Percentiles rank a stretch among this genome's conserved stretches.
Evolutionary conservation across 2,888 invertebrate species (phyloP).

Genomic region (Aricia artaxerxes): DNA sequence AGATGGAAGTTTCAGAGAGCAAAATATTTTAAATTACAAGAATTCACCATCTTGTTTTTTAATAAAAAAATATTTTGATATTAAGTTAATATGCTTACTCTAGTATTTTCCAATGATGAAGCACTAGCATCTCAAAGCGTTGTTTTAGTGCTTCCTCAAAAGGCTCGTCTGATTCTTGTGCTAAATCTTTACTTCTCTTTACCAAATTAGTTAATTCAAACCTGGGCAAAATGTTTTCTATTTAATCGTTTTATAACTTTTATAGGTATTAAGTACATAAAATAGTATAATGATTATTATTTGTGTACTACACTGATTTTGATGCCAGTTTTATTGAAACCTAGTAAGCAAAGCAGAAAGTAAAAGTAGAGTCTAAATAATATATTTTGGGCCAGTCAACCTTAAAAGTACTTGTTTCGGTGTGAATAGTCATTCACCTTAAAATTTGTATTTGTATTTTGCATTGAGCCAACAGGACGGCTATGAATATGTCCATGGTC

Average conservation of each 20-base stretch:
- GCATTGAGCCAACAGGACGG: slow-evolving; percentile 54
- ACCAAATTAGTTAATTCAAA: slow-evolving; percentile 40
- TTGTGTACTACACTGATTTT: no score
- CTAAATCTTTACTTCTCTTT: slow-evolving; percentile 38
- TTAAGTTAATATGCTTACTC: slow-evolving; percentile 35
- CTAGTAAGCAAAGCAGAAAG: no score
- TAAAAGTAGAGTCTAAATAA: no score
- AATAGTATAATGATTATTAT: no score
- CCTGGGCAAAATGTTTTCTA: slow-evolving; percentile 36
- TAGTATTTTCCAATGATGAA: slow-evolving; percentile 41
- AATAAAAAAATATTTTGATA: no score
- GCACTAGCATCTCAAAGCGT: slow-evolving; percentile 40
- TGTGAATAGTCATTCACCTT: slow-evolving; percentile 47
- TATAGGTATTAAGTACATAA: no score
- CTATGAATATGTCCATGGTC: slow-evolving; percentile 55
- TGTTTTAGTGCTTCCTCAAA: slow-evolving; percentile 35
- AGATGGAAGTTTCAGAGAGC: no score
- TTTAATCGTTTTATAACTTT: no score
- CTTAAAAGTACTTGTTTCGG: neutral
- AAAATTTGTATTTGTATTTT: slow-evolving; percentile 59
- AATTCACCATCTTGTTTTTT: no score
- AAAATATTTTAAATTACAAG: no score
- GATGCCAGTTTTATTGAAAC: no score
- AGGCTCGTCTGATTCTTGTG: slow-evolving; percentile 32
- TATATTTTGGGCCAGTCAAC: no score